phyloP scores from a whole-genome alignment of 2,113 vertebrate species.

The Arothron firmamentum region DNA sequence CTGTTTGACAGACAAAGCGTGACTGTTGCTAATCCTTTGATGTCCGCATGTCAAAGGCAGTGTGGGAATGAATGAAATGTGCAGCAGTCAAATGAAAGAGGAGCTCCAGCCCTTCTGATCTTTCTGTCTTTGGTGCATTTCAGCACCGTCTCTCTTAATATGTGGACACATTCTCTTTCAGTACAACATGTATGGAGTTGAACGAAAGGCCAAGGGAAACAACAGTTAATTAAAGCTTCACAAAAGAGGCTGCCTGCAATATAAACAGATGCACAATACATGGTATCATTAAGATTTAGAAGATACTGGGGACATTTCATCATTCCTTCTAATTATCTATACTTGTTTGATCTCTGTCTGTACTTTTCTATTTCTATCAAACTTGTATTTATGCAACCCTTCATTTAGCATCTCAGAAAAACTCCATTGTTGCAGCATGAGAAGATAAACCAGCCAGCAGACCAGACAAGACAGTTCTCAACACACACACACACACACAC shows the following conservation, averaged over 20 bases:
- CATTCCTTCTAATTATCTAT: no score
- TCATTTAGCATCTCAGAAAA: no score
- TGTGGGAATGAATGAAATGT: slow-evolving; percentile 23
- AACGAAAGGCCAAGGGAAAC: no score
- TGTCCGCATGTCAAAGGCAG: slow-evolving; percentile 45
- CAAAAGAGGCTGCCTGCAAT: no score
- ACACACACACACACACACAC: not conserved
- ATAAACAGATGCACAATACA: no score
- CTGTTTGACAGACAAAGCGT: slow-evolving; percentile 51
- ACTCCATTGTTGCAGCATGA: not conserved
- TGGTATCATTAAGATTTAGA: no score
- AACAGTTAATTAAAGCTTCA: no score
- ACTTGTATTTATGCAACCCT: no score
- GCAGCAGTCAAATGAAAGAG: slow-evolving; percentile 14
- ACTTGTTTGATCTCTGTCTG: not conserved
- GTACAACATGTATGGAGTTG: no score
- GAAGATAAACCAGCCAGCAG: not conserved
- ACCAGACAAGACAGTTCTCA: not conserved
- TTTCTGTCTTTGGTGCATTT: not conserved
- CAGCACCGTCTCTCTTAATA: slow-evolving; percentile 5
- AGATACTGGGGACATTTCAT: no score
- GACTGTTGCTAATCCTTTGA: slow-evolving; percentile 75
- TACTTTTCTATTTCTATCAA: not conserved
- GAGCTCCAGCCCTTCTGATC: slow-evolving; percentile 13
- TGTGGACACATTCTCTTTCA: not conserved